Evolutionary conservation across 2,113 vertebrate species (phyloP).

Genomic region (Galemys pyrenaicus): DNA sequence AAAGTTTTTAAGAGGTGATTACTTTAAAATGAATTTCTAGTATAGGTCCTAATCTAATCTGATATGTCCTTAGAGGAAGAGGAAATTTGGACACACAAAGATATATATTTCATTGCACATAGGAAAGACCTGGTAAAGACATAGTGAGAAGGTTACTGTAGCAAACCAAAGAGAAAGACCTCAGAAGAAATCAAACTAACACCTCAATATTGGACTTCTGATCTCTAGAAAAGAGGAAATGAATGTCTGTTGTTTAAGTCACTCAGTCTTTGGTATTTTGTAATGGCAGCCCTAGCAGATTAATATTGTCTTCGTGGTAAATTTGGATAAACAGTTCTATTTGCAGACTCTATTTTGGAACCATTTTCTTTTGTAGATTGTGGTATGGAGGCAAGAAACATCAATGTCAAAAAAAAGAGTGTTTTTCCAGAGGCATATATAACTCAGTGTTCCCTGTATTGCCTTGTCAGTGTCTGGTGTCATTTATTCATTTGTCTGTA

Average conservation of each 20-base stretch:
- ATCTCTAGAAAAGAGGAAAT: not conserved
- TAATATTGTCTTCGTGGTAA: not conserved
- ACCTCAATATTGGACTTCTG: not conserved
- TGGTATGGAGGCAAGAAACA: not conserved
- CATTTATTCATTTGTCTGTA: not conserved
- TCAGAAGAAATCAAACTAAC: not conserved
- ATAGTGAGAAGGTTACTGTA: not conserved
- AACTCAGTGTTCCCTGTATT: not conserved
- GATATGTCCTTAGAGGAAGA: not conserved
- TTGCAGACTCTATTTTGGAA: not conserved
- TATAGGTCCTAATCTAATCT: not conserved
- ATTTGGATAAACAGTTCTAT: not conserved
- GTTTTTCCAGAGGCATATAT: not conserved
- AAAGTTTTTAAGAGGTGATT: not conserved
- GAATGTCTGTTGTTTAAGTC: not conserved
- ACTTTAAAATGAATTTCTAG: not conserved
- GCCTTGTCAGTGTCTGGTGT: not conserved
- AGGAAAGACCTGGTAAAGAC: not conserved
- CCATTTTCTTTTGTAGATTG: not conserved
- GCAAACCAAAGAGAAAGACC: not conserved
- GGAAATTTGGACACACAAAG: not conserved
- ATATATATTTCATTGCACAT: not conserved
- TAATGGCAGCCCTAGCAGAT: not conserved
- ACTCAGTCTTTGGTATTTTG: not conserved
- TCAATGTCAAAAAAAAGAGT: not conserved